phyloP scores from a whole-genome alignment of 2,888 invertebrate species.

The Spodoptera littoralis region DNA sequence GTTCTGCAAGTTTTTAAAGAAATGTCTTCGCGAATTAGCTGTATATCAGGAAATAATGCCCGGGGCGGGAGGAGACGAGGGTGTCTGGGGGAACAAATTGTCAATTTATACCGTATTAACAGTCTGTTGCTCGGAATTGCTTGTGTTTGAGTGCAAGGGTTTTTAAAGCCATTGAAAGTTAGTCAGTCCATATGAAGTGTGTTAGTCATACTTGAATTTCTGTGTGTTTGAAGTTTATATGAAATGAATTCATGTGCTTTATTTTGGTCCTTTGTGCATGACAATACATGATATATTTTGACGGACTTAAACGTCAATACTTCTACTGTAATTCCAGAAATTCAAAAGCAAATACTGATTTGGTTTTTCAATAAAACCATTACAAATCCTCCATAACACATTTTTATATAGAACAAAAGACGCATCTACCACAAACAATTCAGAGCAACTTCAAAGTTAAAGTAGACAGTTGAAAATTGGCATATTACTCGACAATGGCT shows the following conservation, averaged over 20 bases:
- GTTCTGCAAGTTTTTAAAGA: slow-evolving; percentile 68
- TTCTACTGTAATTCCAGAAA: too few relatives aligned
- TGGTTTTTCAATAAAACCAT: too few relatives aligned
- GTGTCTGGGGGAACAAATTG: slow-evolving; percentile 55
- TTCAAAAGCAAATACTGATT: too few relatives aligned
- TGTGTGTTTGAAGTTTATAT: neutral
- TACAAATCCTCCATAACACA: neutral
- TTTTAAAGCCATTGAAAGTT: slow-evolving; percentile 32
- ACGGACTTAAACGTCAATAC: too few relatives aligned
- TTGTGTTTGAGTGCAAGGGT: slow-evolving; percentile 27
- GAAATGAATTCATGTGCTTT: too few relatives aligned
- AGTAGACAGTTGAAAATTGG: slow-evolving; percentile 52
- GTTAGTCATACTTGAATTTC: neutral
- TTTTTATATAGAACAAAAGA: neutral
- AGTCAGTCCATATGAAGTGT: slow-evolving; percentile 8
- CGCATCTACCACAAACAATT: slow-evolving; percentile 7
- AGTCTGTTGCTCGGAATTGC: slow-evolving; percentile 48
- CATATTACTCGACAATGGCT: slow-evolving; percentile 61
- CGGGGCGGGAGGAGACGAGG: slow-evolving; percentile 3
- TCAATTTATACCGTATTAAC: slow-evolving; percentile 55
- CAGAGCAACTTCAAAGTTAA: slow-evolving; percentile 32
- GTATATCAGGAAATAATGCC: slow-evolving; percentile 60
- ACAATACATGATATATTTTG: too few relatives aligned
- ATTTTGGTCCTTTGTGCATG: too few relatives aligned
- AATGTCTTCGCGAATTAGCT: slow-evolving; percentile 57